Base-by-base conservation (phyloP, 37 sponge, comb jelly and placozoan genomes). In the Ephydatia muelleri region DNA sequence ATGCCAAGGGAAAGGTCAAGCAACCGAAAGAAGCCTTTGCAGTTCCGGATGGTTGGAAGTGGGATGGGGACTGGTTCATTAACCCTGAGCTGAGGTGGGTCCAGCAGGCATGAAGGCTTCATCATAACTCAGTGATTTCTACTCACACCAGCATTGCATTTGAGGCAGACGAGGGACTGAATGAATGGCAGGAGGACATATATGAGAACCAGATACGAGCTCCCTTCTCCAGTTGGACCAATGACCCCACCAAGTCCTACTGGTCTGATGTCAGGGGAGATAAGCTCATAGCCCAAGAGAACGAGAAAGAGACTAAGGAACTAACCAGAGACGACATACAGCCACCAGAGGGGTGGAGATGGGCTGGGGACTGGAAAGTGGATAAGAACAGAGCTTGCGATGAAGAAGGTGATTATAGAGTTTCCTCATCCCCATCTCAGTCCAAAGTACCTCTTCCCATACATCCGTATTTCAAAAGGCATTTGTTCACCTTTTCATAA, bases 321-420 rank as follows among this genome's bases (percentile, higher is more conserved):
- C 73, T 85, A 66, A 86, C 84, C 34, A 70, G 83, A 37, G 96
- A 93, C 71, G 88, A 93, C 39, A 84, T 97, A 30, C 75, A 89
- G 88, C 68, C 43, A 31, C 92, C 92, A 12, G 92, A 97, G 5
- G 95, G 94, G 39, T 99, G 99, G 99, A 47, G 86, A 35, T 99
- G 97, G 97, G 87, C 77, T 11, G 73, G 78, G 11, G 82, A 88
- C 2, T 99, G 99, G 99, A 40, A 64, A 31, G 81, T 95, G 32
- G 99, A 99, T 81, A 70, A 75, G 23, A 95, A 95, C 91, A 83
- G 99, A 65, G 97, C 96, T 77, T 93, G 93, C 2, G 97, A 97
- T 72, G 97, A 97, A 72, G 90, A 96, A 25, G 97, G 93, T 92
- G n/a, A 0, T 35, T 32, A 9, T 37, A 75, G n/a, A n/a, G 12